Evolutionary conservation across 2,797 vertebrate genomes (phyloP).

Genomic region (Silurus aristotelis): DNA sequence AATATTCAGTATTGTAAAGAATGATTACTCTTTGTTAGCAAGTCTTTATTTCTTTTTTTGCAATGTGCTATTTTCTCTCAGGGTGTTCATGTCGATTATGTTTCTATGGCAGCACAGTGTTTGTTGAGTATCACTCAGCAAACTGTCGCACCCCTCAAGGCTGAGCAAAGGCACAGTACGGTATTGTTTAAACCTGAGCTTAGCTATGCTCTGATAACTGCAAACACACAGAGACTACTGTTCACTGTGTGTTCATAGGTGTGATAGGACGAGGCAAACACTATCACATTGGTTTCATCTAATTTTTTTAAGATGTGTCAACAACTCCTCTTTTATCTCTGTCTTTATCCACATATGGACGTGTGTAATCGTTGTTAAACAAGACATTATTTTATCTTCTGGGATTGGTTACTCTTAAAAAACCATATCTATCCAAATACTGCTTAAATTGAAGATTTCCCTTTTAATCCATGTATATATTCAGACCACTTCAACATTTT

Average conservation of each 20-base stretch:
- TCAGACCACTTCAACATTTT: background rate
- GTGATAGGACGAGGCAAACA: background rate
- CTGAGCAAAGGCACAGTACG: constrained; percentile 12
- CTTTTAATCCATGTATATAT: background rate
- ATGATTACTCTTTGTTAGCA: background rate
- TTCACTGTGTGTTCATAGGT: constrained; percentile 2
- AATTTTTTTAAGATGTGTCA: background rate
- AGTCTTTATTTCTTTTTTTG: background rate
- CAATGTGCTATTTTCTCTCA: background rate
- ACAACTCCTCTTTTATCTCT: background rate
- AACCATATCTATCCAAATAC: background rate
- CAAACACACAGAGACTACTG: constrained; percentile 5
- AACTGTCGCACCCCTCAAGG: constrained; percentile 40
- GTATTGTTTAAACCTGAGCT: constrained; percentile 13
- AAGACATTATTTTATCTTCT: background rate
- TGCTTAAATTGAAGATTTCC: background rate
- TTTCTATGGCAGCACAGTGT: constrained; percentile 40
- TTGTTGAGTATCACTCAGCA: constrained; percentile 32
- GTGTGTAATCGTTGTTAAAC: background rate
- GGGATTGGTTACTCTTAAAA: background rate
- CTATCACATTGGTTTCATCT: background rate
- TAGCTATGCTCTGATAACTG: constrained; percentile 1
- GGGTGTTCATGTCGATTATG: background rate
- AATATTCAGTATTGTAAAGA: background rate
- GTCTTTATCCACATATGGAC: background rate